These are phyloP conservation scores for Aphelenchoides fujianensis DNA, from an alignment of 1,140 invertebrate genomes.

Conservation along the genomic window DNA sequence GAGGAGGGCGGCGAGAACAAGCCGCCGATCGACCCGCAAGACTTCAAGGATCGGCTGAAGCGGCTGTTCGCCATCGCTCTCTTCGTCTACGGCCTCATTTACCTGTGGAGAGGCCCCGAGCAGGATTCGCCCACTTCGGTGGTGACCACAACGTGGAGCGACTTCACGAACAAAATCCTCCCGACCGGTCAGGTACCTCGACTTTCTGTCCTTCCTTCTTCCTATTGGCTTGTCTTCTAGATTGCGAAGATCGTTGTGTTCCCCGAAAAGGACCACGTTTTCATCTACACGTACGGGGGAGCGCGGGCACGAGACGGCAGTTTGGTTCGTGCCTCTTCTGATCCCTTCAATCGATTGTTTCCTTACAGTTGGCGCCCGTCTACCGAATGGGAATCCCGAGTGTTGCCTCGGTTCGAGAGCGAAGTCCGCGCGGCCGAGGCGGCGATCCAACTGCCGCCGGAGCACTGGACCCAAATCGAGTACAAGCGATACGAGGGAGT, in stretches of 20 bases:
- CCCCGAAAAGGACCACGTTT: constrained; percentile 45
- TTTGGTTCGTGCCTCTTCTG: background rate
- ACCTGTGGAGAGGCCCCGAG: constrained; percentile 24
- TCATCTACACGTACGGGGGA: constrained; percentile 37
- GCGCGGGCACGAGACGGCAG: constrained; percentile 29
- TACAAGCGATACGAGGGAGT: constrained; percentile 41
- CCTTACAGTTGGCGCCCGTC: constrained; percentile 31
- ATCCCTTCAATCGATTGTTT: no score
- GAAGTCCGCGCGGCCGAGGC: constrained; percentile 49
- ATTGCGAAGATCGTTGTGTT: constrained; percentile 47
- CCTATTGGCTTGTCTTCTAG: constrained; percentile 20
- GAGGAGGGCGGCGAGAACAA: constrained; percentile 13
- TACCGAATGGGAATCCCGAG: constrained; percentile 48
- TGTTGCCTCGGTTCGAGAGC: constrained; percentile 41
- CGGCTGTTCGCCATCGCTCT: constrained; percentile 42
- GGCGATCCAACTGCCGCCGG: constrained; percentile 47
- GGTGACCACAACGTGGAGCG: constrained; percentile 37
- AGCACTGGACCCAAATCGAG: constrained; percentile 52
- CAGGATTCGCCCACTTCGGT: background rate
- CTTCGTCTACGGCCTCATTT: constrained; percentile 41
- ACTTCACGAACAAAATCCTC: constrained; percentile 45
- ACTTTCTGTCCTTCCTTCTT: background rate
- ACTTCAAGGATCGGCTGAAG: constrained; percentile 38
- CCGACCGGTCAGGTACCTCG: constrained; percentile 53
- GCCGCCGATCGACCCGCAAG: constrained; percentile 15